phyloP scores from a whole-genome alignment of 2,888 invertebrate species.

The Athetis lepigone region DNA sequence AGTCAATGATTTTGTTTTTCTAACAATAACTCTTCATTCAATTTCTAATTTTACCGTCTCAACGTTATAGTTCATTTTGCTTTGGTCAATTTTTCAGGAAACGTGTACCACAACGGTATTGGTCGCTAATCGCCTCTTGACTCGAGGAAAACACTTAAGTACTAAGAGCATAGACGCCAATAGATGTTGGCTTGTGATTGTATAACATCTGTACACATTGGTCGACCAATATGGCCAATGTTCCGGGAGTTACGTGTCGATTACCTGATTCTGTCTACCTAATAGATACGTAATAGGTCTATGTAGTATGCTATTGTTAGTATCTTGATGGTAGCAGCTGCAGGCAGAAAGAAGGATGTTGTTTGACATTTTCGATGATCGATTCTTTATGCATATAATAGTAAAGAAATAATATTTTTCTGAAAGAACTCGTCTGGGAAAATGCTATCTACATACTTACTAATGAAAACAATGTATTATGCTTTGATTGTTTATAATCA shows the following conservation, averaged over 20 bases:
- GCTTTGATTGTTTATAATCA: too few relatives aligned
- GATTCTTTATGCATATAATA: too few relatives aligned
- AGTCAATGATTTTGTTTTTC: constrained; percentile 20
- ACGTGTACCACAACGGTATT: constrained; percentile 26
- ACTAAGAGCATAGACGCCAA: constrained; percentile 9
- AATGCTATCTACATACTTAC: too few relatives aligned
- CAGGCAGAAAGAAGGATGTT: too few relatives aligned
- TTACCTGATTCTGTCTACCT: too few relatives aligned
- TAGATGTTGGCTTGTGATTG: constrained; percentile 30
- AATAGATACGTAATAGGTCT: neutral
- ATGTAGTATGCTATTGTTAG: too few relatives aligned
- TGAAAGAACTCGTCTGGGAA: too few relatives aligned
- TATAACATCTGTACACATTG: constrained; percentile 28
- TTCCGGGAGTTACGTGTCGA: too few relatives aligned
- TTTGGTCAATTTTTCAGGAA: neutral
- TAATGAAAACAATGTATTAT: too few relatives aligned
- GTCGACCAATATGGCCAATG: constrained; percentile 15
- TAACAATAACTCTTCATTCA: neutral
- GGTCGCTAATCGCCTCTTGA: constrained; percentile 37
- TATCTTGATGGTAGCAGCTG: too few relatives aligned
- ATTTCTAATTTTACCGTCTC: neutral
- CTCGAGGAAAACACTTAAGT: constrained; percentile 42
- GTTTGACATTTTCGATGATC: too few relatives aligned
- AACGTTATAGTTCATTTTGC: constrained; percentile 1
- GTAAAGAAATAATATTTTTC: too few relatives aligned